A percentile compares a stretch with the other conserved stretches of the same genome.
These are phyloP conservation scores for Cryptus viduatorius DNA, from an alignment of 2,888 invertebrate genomes.

Conservation along the genomic window DNA sequence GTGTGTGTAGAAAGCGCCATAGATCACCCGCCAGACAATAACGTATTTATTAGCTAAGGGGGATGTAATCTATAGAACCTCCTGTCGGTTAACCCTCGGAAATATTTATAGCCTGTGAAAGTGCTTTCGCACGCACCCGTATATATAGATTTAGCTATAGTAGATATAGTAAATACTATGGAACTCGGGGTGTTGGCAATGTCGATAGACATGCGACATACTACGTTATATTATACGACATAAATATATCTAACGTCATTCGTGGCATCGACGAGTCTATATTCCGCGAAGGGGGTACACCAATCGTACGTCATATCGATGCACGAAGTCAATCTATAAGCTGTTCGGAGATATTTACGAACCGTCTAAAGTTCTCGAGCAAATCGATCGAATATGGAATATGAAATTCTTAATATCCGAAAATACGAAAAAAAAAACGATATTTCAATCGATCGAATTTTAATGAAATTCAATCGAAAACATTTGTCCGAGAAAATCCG, in stretches of 20 bases:
- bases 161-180: constrained; percentile 25
- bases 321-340: constrained; percentile 34
- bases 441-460: too few relatives aligned
- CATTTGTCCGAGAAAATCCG: too few relatives aligned
- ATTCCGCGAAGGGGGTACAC: constrained; percentile 19
- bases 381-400: not conserved
- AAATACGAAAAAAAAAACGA: not conserved
- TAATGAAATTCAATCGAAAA: too few relatives aligned
- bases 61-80: constrained; percentile 77
- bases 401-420: not conserved
- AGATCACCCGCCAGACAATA: constrained; percentile 76
- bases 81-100: constrained; percentile 79
- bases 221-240: constrained; percentile 42
- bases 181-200: constrained; percentile 11
- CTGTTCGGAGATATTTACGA: constrained; percentile 32
- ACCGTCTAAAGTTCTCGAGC: not conserved
- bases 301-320: not conserved
- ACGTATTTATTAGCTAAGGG: constrained; percentile 79
- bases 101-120: constrained; percentile 77
- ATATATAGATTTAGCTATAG: constrained; percentile 31
- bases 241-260: constrained; percentile 46
- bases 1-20: constrained; percentile 62
- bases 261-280: constrained; percentile 35
- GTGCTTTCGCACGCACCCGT: constrained; percentile 65
- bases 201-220: constrained; percentile 51